Evolutionary conservation across 2,797 vertebrate genomes (phyloP), one percentile per base, ranked within the genome.

Genomic region (Trachops cirrhosus): DNA sequence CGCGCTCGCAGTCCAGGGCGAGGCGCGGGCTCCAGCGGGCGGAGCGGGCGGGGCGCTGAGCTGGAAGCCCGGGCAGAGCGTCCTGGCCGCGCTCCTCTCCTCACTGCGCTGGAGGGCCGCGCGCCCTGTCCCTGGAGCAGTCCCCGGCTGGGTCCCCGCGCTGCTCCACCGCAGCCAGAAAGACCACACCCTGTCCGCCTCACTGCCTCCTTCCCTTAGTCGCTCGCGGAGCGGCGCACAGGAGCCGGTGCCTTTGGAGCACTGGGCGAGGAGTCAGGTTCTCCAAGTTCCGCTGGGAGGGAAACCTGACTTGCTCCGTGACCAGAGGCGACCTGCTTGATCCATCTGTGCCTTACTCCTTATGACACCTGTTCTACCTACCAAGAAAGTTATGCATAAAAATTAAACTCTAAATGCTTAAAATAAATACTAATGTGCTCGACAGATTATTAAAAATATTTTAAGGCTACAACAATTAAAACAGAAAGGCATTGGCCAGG

Each of bases 341-440:
- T 8, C 57, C 22, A 11, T 15, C 48, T 71, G 34, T 41, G 84
- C 39, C 64, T 74, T 34, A 2, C 73, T 57, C 15, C n/a, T 62
- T 48, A 15, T 0, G 73, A 91, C 80, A 67, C 78, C 50, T 74
- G 70, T 79, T 85, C 87, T 78, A 62, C 11, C 88, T 46, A 32
- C 37, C 82, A 52, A 73, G n/a, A 80, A 93, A 91, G 57, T 93
- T 67, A 50, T 14, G 37, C 71, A 16, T 50, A 62, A 39, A 71
- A 64, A 46, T 15, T 73, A 71, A 94, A 34, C 74, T 39, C 77
- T 74, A 84, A 70, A 89, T 18, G 57, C 11, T 84, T 83, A 59
- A 95, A 59, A 96, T 80, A 57, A 93, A 94, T 79, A 48, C 14
- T 0, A 22, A 39, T 54, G 71, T n/a, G 34, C 41, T 59, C 50